Base-by-base conservation (phyloP, 2,797 vertebrate genomes). In the Anolis apletophallus region DNA sequence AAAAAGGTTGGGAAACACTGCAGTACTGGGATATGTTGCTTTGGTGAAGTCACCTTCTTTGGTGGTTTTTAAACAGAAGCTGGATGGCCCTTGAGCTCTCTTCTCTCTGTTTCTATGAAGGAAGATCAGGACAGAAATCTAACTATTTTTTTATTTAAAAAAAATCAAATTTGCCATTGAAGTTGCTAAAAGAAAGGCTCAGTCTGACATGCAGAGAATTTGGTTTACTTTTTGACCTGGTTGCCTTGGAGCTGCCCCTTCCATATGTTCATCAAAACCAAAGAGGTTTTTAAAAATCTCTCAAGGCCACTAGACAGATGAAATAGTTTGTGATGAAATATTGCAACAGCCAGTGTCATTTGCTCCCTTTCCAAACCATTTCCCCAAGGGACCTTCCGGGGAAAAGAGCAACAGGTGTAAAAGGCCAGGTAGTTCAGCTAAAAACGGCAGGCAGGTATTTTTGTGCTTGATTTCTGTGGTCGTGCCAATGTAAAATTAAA, bases 301-400 rank as follows among this genome's bases (percentile, higher is more conserved):
- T 57, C 21, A 71, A 71, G 54, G 40, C 75, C 46, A 29, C n/a
- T 14, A 74, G 67, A 78, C 13, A 52, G 68, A 74, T 88, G 68
- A 85, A 85, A 79, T 54, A 10, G 52, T 83, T 83, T 68, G 57
- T 83, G 84, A 86, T 80, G 84, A 79, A 89, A 86, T 83, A 89
- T 86, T 86, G 88, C 84, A 86, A 75, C 84, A 83, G 84, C 67
- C 75, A 34, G 50, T n/a, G 68, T 55, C 50, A 32, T 50, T 86
- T 57, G 40, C 59, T 57, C 50, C 73, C 36, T 19, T 57, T 71
- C 80, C 82, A 11, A 1, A 0, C 50, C 26, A 0, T 0, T 9
- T 46, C 7, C 16, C 0, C 32, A 17, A 23, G 79, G 83, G 72
- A 21, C 10, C 8, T 57, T 5, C 32, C 6, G 11, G 74, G 9